phyloP scores from a whole-genome alignment of 1,140 invertebrate genomes.

The Colletes latitarsis region DNA sequence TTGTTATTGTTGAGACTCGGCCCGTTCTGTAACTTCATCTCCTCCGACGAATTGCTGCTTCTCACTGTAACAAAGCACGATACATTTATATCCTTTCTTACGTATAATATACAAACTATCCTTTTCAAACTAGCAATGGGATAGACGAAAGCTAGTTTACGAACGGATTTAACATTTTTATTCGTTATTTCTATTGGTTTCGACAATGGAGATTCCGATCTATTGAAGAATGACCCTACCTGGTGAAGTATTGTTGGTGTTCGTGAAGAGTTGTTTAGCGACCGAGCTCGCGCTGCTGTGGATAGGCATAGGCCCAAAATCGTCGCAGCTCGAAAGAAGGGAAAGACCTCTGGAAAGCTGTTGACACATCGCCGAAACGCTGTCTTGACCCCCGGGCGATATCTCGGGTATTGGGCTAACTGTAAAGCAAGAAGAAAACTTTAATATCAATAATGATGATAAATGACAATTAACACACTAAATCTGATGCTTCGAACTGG shows the following conservation, averaged over 20 bases:
- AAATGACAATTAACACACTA: not conserved
- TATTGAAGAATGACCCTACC: conserved; percentile 54
- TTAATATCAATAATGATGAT: not conserved
- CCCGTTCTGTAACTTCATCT: conserved; percentile 75
- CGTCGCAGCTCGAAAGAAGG: conserved; percentile 87
- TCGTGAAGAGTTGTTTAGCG: conserved; percentile 73
- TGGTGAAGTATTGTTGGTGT: conserved; percentile 66
- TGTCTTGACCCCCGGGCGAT: conserved; percentile 87
- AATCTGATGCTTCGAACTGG: conserved; percentile 39
- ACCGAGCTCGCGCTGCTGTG: conserved; percentile 67
- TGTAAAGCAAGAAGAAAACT: conserved; percentile 68
- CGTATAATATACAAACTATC: too few species aligned
- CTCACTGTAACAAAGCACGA: conserved; percentile 66
- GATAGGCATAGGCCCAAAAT: conserved; percentile 81
- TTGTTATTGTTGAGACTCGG: conserved; percentile 69
- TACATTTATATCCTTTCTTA: not conserved
- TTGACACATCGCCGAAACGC: conserved; percentile 93
- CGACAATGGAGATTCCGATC: too few species aligned
- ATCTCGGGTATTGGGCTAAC: conserved; percentile 92
- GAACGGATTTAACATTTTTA: too few species aligned
- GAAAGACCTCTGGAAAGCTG: conserved; percentile 92
- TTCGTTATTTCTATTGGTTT: too few species aligned
- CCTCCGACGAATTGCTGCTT: conserved; percentile 75
- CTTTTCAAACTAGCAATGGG: too few species aligned
- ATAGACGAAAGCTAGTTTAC: too few species aligned